Evolutionary conservation across 2,888 invertebrate species (phyloP), one percentile per base, ranked within the genome.

Genomic region (Dynastes grantii): DNA sequence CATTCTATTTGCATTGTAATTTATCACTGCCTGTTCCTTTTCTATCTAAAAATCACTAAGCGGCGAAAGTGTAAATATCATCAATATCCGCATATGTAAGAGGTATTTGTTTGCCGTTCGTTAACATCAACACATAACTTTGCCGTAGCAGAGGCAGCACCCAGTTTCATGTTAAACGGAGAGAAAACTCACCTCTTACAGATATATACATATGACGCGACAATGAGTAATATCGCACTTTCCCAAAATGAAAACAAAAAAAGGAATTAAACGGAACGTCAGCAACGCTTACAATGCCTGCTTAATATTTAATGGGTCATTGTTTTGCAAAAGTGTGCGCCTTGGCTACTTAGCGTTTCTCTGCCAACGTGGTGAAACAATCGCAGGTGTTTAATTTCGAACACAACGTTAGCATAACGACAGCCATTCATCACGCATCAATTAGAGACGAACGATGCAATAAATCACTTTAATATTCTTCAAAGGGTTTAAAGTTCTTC

Each of bases 251-350:
- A 58, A 71, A 53, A 51, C 3, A 51, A 68, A 45, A 68, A 8
- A 45, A 45, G 8, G 11, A 45, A 45, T 0, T 45, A 45, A 8
- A 45, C 11, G 45, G 45, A 45, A 16, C 71, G 55, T 27, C 37
- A 16, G 32, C 27, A 27, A 61, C n/a, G 58, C 73, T 61, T 40
- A 78, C 78, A 78, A 78, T 78, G 55, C 73, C 78, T 75, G 67
- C 63, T 78, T 78, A 78, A 65, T 63, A 78, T 75, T 78, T 78
- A 78, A 78, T 78, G 75, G 65, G 73, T 78, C 73, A 73, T 78
- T 78, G 78, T 78, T 73, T 71, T 55, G 55, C 63, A 13, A 63
- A 63, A 32, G 63, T 63, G 29, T 63, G 29, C 29, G 2, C 29
- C 9, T 32, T 29, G 32, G 9, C 32, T 63, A 63, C 29, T 63